Base-by-base conservation (phyloP, 2,888 invertebrate genomes). In the Heliconius ismenius region DNA sequence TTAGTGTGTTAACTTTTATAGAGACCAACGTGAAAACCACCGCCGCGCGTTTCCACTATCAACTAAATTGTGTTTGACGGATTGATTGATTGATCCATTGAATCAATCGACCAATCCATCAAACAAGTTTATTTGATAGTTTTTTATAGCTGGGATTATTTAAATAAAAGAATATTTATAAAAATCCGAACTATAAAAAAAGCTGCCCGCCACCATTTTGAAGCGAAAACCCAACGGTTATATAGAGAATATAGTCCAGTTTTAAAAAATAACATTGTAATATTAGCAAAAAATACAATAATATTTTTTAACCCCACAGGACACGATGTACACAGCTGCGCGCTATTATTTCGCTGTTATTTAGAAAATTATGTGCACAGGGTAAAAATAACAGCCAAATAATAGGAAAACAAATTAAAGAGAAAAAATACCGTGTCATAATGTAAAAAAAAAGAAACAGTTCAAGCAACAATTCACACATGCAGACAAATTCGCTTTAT, bases 251-350 rank as follows among this genome's bases (percentile, higher is more conserved):
- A 83, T 81, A n/a, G 77, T 82, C 81, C 79, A 81, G 77, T 76
- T 68, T 75, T 62, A 63, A 54, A 49, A 73, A 72, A 65, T 75
- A 72, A 74, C 67, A 73, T 77, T 81, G 79, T 80, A 80, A 80
- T 78, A 67, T 28, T 28, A 26, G 70, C 60, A 54, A 67, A 65
- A 63, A 80, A 81, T 80, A 82, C 81, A 83, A 83, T 79, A 81
- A 88, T 86, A 88, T 89, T 78, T 79, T 80, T 75, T 79, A 92
- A 92, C 92, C 93, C 93, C 92, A 92, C 86, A 90, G 88, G 90
- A 88, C 86, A 93, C 92, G 92, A 87, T 88, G 87, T 89, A 92
- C 93, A 94, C 92, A 92, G 92, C 91, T 90, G 92, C 92, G 92
- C 92, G 89, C 92, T 90, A 89, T 86, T 83, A 86, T 90, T 89